Evolutionary conservation across 2,888 invertebrate species (phyloP), one percentile per base, ranked within the genome.

Genomic region (Sminthurinus aureus): DNA sequence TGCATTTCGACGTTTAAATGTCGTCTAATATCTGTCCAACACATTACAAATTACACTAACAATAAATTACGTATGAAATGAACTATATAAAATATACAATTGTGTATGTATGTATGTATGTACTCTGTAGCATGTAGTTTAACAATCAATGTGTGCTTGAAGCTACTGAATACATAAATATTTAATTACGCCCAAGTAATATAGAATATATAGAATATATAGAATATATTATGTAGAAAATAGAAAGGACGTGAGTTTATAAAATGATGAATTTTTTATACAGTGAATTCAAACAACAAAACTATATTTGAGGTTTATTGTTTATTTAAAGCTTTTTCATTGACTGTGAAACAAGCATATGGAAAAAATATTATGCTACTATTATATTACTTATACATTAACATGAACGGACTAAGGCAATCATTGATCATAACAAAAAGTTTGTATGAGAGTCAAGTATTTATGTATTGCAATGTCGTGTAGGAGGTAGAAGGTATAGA

Each of bases 1-100:
- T 58, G 18, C 15, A 18, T 58, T 15, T 18, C 18, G 2, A 58
- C 58, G 4, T 58, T 58, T 58, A 6, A 58, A 73, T 26, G 24
- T 24, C 26, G 24, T 73, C 24, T 73, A 73, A 73, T 73, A 22
- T 73, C 73, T 73, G 73, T 73, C 73, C 73, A 73, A 26, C 6
- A 73, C 38, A 38, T 38, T 38, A 38, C 38, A 38, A 38, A 13
- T 15, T 73, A 18, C 18, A 58, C 9, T n/a, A n/a, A 58, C 58
- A 58, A 58, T 15, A 18, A 71, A 20, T n/a, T n/a, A 71, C 24
- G 2, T 71, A 24, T 71, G 38, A 38, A 38, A 38, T 38, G 38
- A 38, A 38, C 38, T 4, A 38, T 38, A 38, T 38, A 38, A 38
- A 1, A 4, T 38, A 38, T 38, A 38, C n/a, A n/a, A n/a, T n/a